These are phyloP conservation scores for Buathra laborator DNA, from an alignment of 2,888 invertebrate genomes.

Conservation along the genomic window DNA sequence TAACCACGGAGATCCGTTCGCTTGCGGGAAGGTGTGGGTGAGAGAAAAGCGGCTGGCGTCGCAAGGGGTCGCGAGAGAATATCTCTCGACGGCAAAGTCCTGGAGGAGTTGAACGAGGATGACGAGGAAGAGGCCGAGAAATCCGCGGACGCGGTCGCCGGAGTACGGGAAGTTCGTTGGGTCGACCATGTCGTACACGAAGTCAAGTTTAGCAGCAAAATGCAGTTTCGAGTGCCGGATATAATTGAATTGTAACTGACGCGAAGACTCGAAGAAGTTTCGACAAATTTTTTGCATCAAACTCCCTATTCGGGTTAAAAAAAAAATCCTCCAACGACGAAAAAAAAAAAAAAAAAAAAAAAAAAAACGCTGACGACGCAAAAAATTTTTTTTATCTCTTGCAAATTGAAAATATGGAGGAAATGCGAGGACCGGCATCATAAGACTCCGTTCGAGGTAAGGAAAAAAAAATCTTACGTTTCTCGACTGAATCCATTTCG, in stretches of 20 bases:
- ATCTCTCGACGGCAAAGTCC: constrained; percentile 74
- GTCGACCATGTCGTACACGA: constrained; percentile 75
- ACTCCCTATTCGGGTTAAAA: neutral
- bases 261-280: constrained; percentile 14
- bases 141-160: constrained; percentile 19
- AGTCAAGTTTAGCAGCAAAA: constrained; percentile 78
- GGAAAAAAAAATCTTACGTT: constrained; percentile 17
- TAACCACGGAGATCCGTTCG: constrained; percentile 82
- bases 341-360: neutral
- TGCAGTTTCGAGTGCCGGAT: constrained; percentile 80
- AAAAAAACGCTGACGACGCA: neutral
- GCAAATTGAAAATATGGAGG: neutral
- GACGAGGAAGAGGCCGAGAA: constrained; percentile 73
- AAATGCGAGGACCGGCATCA: neutral
- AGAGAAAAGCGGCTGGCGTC: constrained; percentile 54
- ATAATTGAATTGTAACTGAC: constrained; percentile 79
- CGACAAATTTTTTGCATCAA: neutral
- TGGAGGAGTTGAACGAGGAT: constrained; percentile 78
- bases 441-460: constrained; percentile 30
- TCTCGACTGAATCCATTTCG: constrained; percentile 27
- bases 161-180: constrained; percentile 57
- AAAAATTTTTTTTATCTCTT: neutral
- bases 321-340: constrained; percentile 2
- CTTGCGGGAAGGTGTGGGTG: constrained; percentile 76
- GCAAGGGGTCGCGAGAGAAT: constrained; percentile 70